Evolutionary conservation across 2,113 vertebrate genomes (phyloP).

Genomic region (Pseudorhombus dupliciocellatus): DNA sequence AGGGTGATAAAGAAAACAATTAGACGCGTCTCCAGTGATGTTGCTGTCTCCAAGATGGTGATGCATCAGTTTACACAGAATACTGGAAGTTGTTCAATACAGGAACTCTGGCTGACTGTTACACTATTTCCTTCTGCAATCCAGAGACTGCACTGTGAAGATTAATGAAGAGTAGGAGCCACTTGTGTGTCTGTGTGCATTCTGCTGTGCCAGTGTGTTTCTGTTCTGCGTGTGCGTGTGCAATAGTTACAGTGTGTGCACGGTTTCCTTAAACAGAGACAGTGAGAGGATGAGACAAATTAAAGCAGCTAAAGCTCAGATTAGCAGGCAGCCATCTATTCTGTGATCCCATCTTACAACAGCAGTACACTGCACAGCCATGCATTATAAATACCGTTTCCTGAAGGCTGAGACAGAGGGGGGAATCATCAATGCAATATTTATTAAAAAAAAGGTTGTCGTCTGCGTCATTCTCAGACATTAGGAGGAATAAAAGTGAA

Average conservation of each 20-base stretch:
- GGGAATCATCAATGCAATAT: background rate
- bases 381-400: slow-evolving; percentile 41
- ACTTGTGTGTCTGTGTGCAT: slow-evolving; percentile 8
- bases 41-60: slow-evolving; percentile 39
- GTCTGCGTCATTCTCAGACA: background rate
- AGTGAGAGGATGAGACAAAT: slow-evolving; percentile 42
- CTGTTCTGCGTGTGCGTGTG: background rate
- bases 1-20: slow-evolving; percentile 31
- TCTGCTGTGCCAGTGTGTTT: slow-evolving; percentile 8
- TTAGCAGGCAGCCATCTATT: slow-evolving; percentile 51
- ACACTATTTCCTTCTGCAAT: slow-evolving; percentile 23
- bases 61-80: slow-evolving; percentile 49
- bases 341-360: slow-evolving; percentile 48
- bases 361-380: slow-evolving; percentile 15
- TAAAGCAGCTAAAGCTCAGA: slow-evolving; percentile 54
- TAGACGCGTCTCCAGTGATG: slow-evolving; percentile 42
- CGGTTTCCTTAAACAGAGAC: slow-evolving; percentile 18
- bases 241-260: background rate
- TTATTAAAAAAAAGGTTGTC: background rate
- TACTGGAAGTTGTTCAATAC: slow-evolving; percentile 44
- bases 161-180: slow-evolving; percentile 36
- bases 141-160: slow-evolving; percentile 38
- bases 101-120: slow-evolving; percentile 51
- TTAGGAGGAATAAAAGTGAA: background rate
- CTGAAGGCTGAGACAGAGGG: background rate